Percentiles rank a stretch among this genome's conserved stretches.
phyloP scores from a whole-genome alignment of 2,113 vertebrate genomes.

The Ochotona princeps region DNA sequence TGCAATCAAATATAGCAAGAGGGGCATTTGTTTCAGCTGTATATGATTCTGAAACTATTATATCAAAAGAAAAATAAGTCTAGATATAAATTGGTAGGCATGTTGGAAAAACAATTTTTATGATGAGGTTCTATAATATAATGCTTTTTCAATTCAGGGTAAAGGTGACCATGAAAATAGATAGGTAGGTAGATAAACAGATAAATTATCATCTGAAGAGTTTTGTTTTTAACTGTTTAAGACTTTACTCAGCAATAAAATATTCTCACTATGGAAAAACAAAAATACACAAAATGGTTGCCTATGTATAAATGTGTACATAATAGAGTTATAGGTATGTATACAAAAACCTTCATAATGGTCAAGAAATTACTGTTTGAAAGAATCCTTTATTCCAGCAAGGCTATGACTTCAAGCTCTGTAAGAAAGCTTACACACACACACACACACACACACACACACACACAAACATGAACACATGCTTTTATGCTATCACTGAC shows the following conservation, averaged over 20 bases:
- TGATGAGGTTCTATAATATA: background rate
- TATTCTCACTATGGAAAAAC: background rate
- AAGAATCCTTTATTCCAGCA: background rate
- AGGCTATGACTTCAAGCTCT: background rate
- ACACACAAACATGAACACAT: no score
- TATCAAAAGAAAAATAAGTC: slow-evolving; percentile 10
- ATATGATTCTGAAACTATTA: slow-evolving; percentile 20
- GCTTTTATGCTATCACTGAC: no score
- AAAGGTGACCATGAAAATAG: background rate
- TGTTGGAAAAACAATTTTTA: background rate
- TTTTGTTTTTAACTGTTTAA: background rate
- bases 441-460: background rate
- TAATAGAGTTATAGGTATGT: background rate
- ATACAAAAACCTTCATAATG: background rate
- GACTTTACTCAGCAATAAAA: slow-evolving; percentile 11
- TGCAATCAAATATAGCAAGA: background rate
- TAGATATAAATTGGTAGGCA: background rate
- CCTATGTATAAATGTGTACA: background rate
- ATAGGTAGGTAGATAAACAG: background rate
- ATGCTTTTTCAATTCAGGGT: background rate
- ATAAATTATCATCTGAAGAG: background rate
- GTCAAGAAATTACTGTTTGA: background rate
- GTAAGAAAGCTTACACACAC: background rate
- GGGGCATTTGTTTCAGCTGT: background rate
- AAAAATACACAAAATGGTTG: background rate